These are phyloP conservation scores for Tipula vernalis DNA, from an alignment of 2,888 invertebrate genomes.

Conservation along the genomic window DNA sequence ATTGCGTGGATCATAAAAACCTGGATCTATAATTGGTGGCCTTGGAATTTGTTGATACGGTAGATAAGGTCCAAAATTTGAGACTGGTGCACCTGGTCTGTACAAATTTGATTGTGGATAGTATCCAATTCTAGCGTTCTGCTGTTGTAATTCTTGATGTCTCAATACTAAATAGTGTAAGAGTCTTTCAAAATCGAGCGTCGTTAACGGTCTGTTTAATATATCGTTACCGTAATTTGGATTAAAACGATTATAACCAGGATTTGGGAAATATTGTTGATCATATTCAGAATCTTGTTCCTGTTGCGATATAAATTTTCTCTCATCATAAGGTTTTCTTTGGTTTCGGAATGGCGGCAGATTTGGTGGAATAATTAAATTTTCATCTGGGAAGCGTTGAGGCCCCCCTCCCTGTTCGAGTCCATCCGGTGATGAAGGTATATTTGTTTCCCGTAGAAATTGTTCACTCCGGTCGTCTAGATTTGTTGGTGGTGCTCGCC, in stretches of 20 bases:
- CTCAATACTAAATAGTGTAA: slow-evolving; percentile 51
- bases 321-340: slow-evolving; percentile 13
- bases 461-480: slow-evolving; percentile 19
- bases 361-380: slow-evolving; percentile 8
- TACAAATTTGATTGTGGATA: slow-evolving; percentile 21
- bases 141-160: slow-evolving; percentile 46
- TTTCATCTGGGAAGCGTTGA: background rate
- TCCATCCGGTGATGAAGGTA: slow-evolving; percentile 12
- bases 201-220: slow-evolving; percentile 56
- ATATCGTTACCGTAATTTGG: slow-evolving; percentile 42
- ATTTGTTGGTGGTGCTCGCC: background rate
- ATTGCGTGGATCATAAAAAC: slow-evolving; percentile 11
- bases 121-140: slow-evolving; percentile 29
- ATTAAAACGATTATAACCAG: background rate
- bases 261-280: slow-evolving; percentile 24
- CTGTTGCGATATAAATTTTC: slow-evolving; percentile 23
- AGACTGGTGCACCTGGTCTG: background rate
- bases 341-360: slow-evolving; percentile 12
- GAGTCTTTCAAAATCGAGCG: slow-evolving; percentile 54
- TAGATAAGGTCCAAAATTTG: background rate
- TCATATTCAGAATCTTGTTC: slow-evolving; percentile 19
- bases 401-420: background rate
- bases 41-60: slow-evolving; percentile 16
- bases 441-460: slow-evolving; percentile 23
- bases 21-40: slow-evolving; percentile 15